Evolutionary conservation across 2,888 invertebrate genomes (phyloP).

Genomic region (Cheilosia variabilis): DNA sequence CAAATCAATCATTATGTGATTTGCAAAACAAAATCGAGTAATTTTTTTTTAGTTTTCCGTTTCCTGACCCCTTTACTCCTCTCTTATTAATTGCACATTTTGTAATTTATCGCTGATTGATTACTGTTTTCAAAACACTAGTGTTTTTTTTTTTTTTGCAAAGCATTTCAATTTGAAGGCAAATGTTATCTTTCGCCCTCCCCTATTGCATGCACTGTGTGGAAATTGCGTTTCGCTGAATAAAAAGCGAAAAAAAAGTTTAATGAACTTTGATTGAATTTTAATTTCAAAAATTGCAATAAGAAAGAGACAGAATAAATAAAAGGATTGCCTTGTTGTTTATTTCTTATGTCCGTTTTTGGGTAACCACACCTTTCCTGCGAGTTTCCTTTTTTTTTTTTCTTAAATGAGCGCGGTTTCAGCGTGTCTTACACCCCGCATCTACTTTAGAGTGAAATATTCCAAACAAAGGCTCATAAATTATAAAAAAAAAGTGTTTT

Average conservation of each 20-base stretch:
- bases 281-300: slow-evolving; percentile 46
- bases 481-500: slow-evolving; percentile 40
- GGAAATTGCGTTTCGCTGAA: neutral
- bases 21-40: slow-evolving; percentile 4
- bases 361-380: slow-evolving; percentile 69
- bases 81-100: slow-evolving; percentile 35
- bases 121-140: slow-evolving; percentile 40
- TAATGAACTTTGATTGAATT: slow-evolving; percentile 69
- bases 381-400: slow-evolving; percentile 39
- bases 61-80: neutral
- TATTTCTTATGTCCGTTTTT: slow-evolving; percentile 63
- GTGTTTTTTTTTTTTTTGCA: neutral
- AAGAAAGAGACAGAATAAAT: slow-evolving; percentile 46
- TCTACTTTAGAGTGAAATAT: slow-evolving; percentile 43
- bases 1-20: slow-evolving; percentile 36
- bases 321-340: slow-evolving; percentile 68
- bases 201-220: neutral
- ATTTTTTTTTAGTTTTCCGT: neutral
- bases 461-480: slow-evolving; percentile 71
- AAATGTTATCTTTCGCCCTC: slow-evolving; percentile 30
- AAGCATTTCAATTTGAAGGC: slow-evolving; percentile 19
- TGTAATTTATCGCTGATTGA: slow-evolving; percentile 45
- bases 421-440: slow-evolving; percentile 19
- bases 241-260: slow-evolving; percentile 35
- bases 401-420: neutral